Conservation (phyloP, 2,888 invertebrate genomes). For the Epiblema foenella region DNA sequence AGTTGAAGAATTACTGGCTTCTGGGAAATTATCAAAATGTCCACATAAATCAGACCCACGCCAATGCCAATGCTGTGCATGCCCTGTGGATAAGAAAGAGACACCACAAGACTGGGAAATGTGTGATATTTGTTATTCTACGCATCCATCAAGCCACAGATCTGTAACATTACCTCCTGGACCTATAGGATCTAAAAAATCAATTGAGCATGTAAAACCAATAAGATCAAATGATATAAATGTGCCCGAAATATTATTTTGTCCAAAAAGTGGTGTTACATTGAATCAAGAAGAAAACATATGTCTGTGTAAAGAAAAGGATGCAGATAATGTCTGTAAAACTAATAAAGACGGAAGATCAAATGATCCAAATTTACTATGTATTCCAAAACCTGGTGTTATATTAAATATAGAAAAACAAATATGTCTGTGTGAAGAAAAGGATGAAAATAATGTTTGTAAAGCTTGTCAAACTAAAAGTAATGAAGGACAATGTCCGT, state of each 20-base stretch:
- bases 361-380: neutral
- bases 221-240: no score
- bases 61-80: neutral
- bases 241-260: no score
- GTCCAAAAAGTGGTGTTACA: neutral
- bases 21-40: neutral
- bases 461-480: neutral
- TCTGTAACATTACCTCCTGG: neutral
- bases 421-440: neutral
- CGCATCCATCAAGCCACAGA: neutral
- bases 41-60: neutral
- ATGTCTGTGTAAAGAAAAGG: no score
- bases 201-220: neutral
- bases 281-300: neutral
- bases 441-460: neutral
- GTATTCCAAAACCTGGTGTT: neutral
- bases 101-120: neutral
- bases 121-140: neutral
- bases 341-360: neutral
- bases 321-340: neutral
- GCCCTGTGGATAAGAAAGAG: neutral
- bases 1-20: neutral
- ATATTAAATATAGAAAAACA: neutral
- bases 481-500: neutral
- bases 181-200: neutral